Base-by-base conservation (phyloP, 2,113 vertebrate species). In the Lamprologus callipterus region DNA sequence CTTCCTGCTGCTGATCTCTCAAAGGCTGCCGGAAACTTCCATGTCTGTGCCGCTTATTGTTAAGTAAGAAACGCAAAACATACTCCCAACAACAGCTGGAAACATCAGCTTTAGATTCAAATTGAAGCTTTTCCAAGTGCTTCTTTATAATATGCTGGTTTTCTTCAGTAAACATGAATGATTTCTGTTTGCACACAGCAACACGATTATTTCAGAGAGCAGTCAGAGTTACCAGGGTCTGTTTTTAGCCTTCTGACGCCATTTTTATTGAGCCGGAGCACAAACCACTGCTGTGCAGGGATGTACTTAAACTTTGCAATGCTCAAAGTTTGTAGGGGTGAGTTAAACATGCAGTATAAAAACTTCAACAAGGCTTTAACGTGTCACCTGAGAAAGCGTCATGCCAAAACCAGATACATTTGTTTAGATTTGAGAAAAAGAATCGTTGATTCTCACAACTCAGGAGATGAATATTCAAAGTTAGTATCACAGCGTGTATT, bases 1-100 rank as follows among this genome's bases (percentile, higher is more conserved):
- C 89, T 99, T 99, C 93, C 94, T 99, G 89, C 96, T 99, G 94
- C 97, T 99, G 89, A 98, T 99, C 88, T 99, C 98, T 58, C 98
- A 99, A 87, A 96, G 98, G 33, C 96, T 99, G 31, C 98, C 98
- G 0, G 96, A 98, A 91, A 98, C 98, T 0, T 99, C 98, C 75
- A 95, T 97, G 0, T 97, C 98, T 9, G 95, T 99, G 10, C 97
- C 98, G 0, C 97, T 99, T 26, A 98, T 99, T 0, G 97, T 98
- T 92, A 99, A 98, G 98, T 99, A 94, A 93, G 98, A 21, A 6
- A 23, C 40, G 4, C 31, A 19, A 31, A 16, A 58, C 78, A n/a
- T 68, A 3, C 42, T 45, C 80, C 8, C 85, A 53, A 19, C 28
- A 33, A 33, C 16, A 53, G 4, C 42, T 78, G 70, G 14, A 79